Base-by-base conservation (phyloP, 1,140 invertebrate genomes). In the Drosophila ogumai region DNA sequence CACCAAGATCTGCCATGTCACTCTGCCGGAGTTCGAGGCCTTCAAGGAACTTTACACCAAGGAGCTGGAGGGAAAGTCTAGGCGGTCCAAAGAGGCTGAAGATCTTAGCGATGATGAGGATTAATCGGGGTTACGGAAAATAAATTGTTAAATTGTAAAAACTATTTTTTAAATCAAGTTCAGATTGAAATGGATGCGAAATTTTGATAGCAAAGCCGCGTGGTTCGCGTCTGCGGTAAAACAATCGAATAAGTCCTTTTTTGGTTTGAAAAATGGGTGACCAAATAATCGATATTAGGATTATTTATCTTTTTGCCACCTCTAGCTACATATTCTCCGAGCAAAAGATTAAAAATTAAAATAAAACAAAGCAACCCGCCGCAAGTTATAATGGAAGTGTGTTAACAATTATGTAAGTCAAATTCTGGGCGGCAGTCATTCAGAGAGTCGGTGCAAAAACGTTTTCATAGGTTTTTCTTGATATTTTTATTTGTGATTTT, bases 1-100 rank as follows among this genome's bases (percentile, higher is more conserved):
- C 6, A 91, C 81, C 3, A 93, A 93, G 71, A 82, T 92, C 7
- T 91, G 84, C 15, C 80, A 84, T 43, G 87, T 92, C 3, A 86
- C 84, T 6, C 8, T 92, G 64, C 54, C 69, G 1, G 92, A 93
- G 38, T 93, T 63, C 58, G 92, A 93, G 44, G 75, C 82, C 15
- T 93, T 93, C 41, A 76, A 91, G 47, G 92, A 92, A 8, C 46
- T 92, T 1, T 86, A 67, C 36, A 73, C 82, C 3, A 63, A 73
- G 3, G 92, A 93, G 79, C n/a, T 78, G 15, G 54, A 91, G 9
- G 55, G 56, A 8, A 81, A 79, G 25, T 36, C 61, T 0, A 49
- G 52, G 19, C 79, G 49, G 19, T 4, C 36, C 2, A 72, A 56
- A 43, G 60, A 66, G 19, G 59, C 78, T 4, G 63, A 88, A 7